Conservation (phyloP, 1,140 invertebrate species). For the Neelides sp. region DNA sequence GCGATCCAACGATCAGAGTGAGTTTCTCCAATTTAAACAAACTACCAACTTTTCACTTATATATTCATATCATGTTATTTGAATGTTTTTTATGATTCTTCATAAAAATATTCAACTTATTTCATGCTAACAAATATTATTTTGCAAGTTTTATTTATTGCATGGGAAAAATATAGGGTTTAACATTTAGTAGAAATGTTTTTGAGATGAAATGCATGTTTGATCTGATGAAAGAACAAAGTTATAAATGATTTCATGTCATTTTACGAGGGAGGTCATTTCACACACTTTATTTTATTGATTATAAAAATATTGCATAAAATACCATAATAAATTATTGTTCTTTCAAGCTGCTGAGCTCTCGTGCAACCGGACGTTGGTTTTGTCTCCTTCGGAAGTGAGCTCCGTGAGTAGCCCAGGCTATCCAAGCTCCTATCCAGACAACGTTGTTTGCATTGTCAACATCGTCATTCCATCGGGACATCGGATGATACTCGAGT, state of each 20-base stretch:
- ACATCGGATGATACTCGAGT: slow-evolving; percentile 48
- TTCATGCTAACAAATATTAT: too few species aligned
- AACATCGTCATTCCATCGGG: slow-evolving; percentile 43
- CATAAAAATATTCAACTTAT: too few species aligned
- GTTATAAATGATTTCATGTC: too few species aligned
- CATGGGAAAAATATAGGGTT: too few species aligned
- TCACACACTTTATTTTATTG: not conserved
- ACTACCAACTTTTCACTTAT: too few species aligned
- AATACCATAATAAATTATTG: slow-evolving; percentile 13
- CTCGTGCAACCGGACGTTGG: slow-evolving; percentile 49
- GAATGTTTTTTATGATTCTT: too few species aligned
- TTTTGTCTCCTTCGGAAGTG: slow-evolving; percentile 17
- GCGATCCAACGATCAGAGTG: slow-evolving; percentile 43
- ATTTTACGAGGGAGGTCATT: not conserved
- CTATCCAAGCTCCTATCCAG: slow-evolving; percentile 55
- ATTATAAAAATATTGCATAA: not conserved
- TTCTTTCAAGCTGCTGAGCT: slow-evolving; percentile 15
- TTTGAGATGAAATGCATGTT: too few species aligned
- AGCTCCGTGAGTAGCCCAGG: slow-evolving; percentile 45
- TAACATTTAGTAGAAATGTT: too few species aligned
- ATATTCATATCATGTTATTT: too few species aligned
- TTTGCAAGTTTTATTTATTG: too few species aligned
- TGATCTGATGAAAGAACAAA: too few species aligned
- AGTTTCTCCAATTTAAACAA: too few species aligned
- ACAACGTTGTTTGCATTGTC: slow-evolving; percentile 51